phyloP scores from a whole-genome alignment of 2,888 invertebrate species.

The Pyrochroa serraticornis region DNA sequence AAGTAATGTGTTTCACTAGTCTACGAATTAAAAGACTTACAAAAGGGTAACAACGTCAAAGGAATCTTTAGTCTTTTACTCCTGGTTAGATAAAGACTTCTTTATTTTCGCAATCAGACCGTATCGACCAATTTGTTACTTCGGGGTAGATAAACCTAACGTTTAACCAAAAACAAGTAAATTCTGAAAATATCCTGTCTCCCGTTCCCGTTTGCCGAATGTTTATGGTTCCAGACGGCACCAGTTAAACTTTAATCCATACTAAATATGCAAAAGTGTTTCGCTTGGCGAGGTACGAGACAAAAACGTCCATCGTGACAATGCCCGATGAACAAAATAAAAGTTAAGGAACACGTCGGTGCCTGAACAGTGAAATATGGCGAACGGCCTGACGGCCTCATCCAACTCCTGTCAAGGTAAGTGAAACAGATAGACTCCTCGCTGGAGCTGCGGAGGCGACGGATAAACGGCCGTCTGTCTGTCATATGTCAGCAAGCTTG shows the following conservation, averaged over 20 bases:
- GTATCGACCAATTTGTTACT: too few relatives aligned
- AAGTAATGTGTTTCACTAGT: too few relatives aligned
- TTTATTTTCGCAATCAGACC: too few relatives aligned
- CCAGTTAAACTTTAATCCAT: conserved; percentile 9
- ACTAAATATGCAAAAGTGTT: conserved; percentile 12
- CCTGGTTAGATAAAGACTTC: too few relatives aligned
- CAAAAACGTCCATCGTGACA: neutral
- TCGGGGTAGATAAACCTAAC: too few relatives aligned
- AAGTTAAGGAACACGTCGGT: conserved; percentile 12
- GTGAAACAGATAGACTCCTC: conserved; percentile 18
- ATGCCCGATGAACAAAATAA: conserved; percentile 4
- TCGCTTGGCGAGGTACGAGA: conserved; percentile 8
- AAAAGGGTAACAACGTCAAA: too few relatives aligned
- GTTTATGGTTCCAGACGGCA: neutral
- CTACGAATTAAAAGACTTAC: too few relatives aligned
- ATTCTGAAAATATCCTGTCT: too few relatives aligned
- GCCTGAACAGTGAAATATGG: conserved; percentile 16
- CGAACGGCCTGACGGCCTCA: conserved; percentile 1
- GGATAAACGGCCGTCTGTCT: conserved; percentile 20
- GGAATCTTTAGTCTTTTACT: too few relatives aligned
- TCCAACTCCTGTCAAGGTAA: conserved; percentile 12
- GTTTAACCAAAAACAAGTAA: too few relatives aligned
- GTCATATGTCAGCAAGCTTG: conserved; percentile 12
- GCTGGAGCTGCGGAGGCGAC: neutral
- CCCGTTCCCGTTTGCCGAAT: too few relatives aligned